phyloP scores from a whole-genome alignment of 37 sponge, comb jelly and placozoan genomes.

The Cliona cf. orientalis region DNA sequence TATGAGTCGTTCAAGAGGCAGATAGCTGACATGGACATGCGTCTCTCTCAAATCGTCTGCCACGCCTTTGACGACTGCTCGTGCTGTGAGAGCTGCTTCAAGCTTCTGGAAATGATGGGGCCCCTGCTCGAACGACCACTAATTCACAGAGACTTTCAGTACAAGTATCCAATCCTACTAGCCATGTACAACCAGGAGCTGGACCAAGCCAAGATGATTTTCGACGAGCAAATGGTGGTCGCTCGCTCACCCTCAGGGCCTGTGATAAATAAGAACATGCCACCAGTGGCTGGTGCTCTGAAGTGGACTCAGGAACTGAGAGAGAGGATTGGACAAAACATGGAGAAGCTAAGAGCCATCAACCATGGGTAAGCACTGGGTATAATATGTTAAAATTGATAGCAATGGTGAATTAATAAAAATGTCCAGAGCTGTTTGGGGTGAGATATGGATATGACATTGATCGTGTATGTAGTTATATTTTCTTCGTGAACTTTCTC shows the following conservation, averaged over 20 bases:
- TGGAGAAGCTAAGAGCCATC: constrained; percentile 74
- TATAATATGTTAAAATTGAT: not conserved
- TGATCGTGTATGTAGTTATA: not conserved
- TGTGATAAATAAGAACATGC: constrained; percentile 94
- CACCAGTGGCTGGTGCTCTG: constrained; percentile 89
- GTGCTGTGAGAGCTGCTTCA: constrained; percentile 81
- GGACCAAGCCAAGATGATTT: constrained; percentile 85
- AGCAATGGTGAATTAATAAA: not conserved
- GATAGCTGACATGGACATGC: constrained; percentile 79
- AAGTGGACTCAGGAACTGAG: constrained; percentile 91
- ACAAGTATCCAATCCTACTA: constrained; percentile 89
- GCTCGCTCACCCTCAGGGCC: constrained; percentile 61
- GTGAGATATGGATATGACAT: not conserved
- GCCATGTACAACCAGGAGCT: constrained; percentile 81
- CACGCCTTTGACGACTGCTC: constrained; percentile 96
- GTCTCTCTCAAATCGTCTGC: constrained; percentile 85
- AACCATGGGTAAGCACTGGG: constrained; percentile 72
- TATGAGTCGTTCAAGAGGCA: constrained; percentile 74
- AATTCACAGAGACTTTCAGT: constrained; percentile 79
- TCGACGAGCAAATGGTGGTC: constrained; percentile 71
- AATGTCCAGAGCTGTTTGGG: not conserved
- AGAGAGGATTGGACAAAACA: constrained; percentile 65
- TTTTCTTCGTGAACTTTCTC: not conserved
- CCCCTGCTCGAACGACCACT: constrained; percentile 88
- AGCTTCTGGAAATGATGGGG: constrained; percentile 96